These are phyloP conservation scores for Leuctra nigra DNA, from an alignment of 2,888 invertebrate genomes.

Conservation along the genomic window DNA sequence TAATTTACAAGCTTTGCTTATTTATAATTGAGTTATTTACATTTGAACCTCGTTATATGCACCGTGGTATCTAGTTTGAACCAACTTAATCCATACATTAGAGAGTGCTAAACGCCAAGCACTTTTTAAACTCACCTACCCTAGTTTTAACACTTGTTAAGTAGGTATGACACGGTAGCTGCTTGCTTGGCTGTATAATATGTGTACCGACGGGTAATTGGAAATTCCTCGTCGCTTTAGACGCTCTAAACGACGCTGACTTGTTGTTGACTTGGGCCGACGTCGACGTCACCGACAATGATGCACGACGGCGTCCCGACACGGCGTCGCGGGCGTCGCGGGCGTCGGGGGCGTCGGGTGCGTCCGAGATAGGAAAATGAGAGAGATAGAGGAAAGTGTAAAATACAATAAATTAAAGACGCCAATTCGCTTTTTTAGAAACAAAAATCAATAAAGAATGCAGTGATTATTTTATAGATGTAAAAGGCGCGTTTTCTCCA, in stretches of 20 bases:
- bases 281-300: too few species aligned
- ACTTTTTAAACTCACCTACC: not conserved
- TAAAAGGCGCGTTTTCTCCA: too few species aligned
- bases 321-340: not conserved
- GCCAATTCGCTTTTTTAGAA: too few species aligned
- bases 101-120: not conserved
- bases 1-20: not conserved
- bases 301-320: not conserved
- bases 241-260: not conserved
- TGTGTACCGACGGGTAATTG: slow-evolving; percentile 15
- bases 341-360: too few species aligned
- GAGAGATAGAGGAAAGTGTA: not conserved
- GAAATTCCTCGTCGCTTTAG: not conserved
- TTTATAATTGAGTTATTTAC: not conserved
- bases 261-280: not conserved
- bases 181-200: not conserved
- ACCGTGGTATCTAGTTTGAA: not conserved
- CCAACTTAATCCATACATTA: not conserved
- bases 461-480: too few species aligned
- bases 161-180: not conserved
- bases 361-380: too few species aligned
- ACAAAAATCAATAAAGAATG: too few species aligned
- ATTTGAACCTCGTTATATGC: not conserved
- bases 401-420: not conserved
- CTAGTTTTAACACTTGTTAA: not conserved